phyloP scores from a whole-genome alignment of 1,140 invertebrate genomes.

The Coelopa frigida region DNA sequence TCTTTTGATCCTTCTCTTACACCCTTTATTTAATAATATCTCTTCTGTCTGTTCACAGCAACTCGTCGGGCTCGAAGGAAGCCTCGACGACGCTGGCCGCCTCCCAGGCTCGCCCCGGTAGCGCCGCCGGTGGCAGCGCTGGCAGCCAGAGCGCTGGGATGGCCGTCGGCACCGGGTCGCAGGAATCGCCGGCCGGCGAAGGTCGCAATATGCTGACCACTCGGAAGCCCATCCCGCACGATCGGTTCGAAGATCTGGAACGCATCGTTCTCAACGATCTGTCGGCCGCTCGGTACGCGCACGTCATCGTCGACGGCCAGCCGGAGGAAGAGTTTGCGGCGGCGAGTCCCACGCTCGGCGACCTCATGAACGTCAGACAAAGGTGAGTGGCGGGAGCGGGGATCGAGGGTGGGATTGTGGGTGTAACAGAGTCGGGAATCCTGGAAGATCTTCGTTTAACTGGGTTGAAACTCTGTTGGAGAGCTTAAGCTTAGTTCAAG shows the following conservation, averaged over 20 bases:
- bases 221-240: conserved; percentile 42
- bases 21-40: conserved; percentile 4
- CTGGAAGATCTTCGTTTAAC: too few relatives aligned
- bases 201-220: conserved; percentile 20
- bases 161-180: conserved; percentile 3
- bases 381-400: conserved; percentile 55
- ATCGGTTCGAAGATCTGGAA: conserved; percentile 53
- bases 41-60: conserved; percentile 23
- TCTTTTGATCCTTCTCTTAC: too few relatives aligned
- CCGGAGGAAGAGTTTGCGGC: conserved; percentile 43
- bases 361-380: conserved; percentile 54
- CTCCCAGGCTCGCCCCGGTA: conserved; percentile 8
- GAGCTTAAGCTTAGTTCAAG: too few relatives aligned
- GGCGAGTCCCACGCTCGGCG: conserved; percentile 57
- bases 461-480: too few relatives aligned
- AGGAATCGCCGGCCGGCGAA: conserved; percentile 4
- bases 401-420: too few relatives aligned
- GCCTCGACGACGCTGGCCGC: conserved; percentile 31
- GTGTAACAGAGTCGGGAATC: too few relatives aligned
- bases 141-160: conserved; percentile 31
- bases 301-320: conserved; percentile 46
- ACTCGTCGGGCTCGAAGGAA: conserved; percentile 43
- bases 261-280: conserved; percentile 44
- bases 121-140: conserved; percentile 10
- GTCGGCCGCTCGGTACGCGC: conserved; percentile 26